Evolutionary conservation across 1,140 invertebrate species (phyloP), one percentile per base, ranked within the genome.

Genomic region (Piezodorus guildinii): DNA sequence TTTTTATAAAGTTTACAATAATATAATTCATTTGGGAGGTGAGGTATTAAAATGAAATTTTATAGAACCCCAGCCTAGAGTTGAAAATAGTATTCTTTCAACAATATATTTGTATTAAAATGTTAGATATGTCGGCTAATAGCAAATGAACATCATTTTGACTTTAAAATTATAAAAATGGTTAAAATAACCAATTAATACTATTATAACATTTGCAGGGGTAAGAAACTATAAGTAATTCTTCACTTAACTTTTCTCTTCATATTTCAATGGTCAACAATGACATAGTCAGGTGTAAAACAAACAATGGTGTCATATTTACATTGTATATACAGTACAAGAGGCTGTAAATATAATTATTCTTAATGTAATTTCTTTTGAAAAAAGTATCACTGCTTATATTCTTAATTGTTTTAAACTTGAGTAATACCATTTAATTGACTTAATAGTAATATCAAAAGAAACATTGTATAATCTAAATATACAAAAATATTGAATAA

Each of bases 251-350:
- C 65, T 66, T 58, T 67, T 67, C 66, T 65, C 63, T 62, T 67
- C 60, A 58, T 54, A 54, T 39, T 67, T 67, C 66, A 67, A 65
- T 62, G 63, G 65, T 70, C 68, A 70, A 70, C 69, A 70, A 70
- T 69, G 66, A 69, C 68, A 68, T 69, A 68, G 62, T 66, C 62
- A 61, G 69, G 68, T 69, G 68, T 66, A 70, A 70, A 69, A 70
- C 68, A 70, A 69, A 70, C 65, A 63, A 68, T 70, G 68, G 67
- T 70, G 68, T 69, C 67, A 67, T 69, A 69, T 70, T 69, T 69
- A 69, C 68, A 70, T 69, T 70, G 59, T 67, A 67, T 65, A 67
- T 65, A 67, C 66, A 65, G 58, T 67, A 67, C 63, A 67, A 67
- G 66, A 67, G 63, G 66, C 66, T 65, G 66, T 62, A 67, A 63